Base-by-base conservation (phyloP, 2,888 invertebrate genomes). In the Pinctada fucata region DNA sequence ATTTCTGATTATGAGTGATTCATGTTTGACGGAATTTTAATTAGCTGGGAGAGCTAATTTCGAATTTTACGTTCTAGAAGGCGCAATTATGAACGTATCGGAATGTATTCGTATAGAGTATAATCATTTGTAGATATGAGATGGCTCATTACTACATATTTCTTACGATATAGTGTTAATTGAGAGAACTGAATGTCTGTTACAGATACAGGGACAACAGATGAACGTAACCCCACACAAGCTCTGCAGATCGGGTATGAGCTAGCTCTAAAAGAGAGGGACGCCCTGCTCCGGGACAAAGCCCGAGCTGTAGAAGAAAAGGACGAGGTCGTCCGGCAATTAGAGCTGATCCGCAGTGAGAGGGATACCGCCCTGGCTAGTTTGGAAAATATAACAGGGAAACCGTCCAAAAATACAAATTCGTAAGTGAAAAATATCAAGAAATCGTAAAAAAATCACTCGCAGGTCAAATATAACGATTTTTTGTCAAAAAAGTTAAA, bases 241-340 rank as follows among this genome's bases (percentile, higher is more conserved):
- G 90, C 91, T 3, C 79, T 92, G 65, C 91, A 92, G 81, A 84
- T 92, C n/a, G 91, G 91, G 3, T 88, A 90, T 84, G 91, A 92
- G 81, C 83, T 91, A 58, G 91, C 91, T 8, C 81, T 92, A 16
- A 91, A 91, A 78, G 91, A 92, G 79, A 80, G 92, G 8, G 91
- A 92, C 83, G 89, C 89, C 0, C 90, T 91, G 8, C 79, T 92
- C 50, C 84, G 91, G n/a, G 91, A 92, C 74, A 91, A 91, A 76
- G 90, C 90, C 4, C 84, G 85, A 51, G 90, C 91, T 0, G 76
- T 89, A 10, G 89, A 91, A 77, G 91, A 91, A 66, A 82, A 91
- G 16, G 90, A 90, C 72, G 85, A 86, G 47, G 91, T 91, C 0
- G 75, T 90, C 69, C 81, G 89, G 48, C 88, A 89, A 64, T 85